Percentiles rank a stretch among this genome's conserved stretches.
phyloP scores from a whole-genome alignment of 2,797 vertebrate species.

The Channa striata region DNA sequence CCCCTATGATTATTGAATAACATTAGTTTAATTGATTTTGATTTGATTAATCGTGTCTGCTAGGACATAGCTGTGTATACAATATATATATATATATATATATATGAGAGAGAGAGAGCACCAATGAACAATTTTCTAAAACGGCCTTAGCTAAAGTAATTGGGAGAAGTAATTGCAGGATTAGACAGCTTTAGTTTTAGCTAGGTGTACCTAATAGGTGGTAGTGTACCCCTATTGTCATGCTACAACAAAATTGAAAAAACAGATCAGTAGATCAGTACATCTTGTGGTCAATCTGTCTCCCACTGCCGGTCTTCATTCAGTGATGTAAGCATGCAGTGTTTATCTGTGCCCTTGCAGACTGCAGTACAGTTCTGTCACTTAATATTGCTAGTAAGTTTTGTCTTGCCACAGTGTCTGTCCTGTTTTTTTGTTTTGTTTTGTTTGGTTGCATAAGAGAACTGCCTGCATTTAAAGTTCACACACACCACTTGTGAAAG shows the following conservation, averaged over 20 bases:
- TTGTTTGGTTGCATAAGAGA: conserved; percentile 53
- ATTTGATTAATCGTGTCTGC: background rate
- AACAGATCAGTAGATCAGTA: no score
- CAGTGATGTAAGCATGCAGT: conserved; percentile 5
- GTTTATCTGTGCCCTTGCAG: background rate
- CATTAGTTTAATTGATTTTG: no score
- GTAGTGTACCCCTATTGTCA: background rate
- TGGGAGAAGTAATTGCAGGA: background rate
- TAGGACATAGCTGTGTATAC: no score
- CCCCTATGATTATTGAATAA: no score
- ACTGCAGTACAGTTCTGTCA: conserved; percentile 24
- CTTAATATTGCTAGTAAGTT: conserved; percentile 27
- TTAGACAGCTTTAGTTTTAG: background rate
- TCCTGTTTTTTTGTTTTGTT: no score
- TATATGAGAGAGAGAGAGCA: no score
- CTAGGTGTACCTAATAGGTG: background rate
- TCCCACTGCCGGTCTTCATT: background rate
- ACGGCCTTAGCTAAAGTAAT: background rate
- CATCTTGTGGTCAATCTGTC: background rate
- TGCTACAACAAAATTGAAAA: no score
- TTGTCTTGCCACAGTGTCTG: conserved; percentile 31
- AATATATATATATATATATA: no score
- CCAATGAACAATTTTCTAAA: background rate
- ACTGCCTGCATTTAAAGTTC: conserved; percentile 35
- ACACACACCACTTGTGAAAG: conserved; percentile 25